phyloP scores from a whole-genome alignment of 2,113 vertebrate species.

The Oryzias celebensis region DNA sequence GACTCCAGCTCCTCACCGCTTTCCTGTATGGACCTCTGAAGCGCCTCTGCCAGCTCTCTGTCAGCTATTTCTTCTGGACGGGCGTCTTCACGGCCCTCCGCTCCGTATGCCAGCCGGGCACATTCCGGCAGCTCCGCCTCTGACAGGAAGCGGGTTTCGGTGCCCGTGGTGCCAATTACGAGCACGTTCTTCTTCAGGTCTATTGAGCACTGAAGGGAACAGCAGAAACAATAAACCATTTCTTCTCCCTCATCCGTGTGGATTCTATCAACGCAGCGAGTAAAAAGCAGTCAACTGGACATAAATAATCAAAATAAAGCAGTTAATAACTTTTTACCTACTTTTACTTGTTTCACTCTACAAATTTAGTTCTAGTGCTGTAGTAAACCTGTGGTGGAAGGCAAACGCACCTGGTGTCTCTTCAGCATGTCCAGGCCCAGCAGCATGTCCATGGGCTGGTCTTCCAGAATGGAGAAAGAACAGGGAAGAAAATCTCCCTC shows the following conservation, averaged over 20 bases:
- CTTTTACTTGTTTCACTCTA: no score
- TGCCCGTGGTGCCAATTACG: slow-evolving; percentile 93
- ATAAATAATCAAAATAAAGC: no score
- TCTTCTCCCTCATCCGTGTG: no score
- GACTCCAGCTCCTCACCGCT: slow-evolving; percentile 79
- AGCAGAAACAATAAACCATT: neutral
- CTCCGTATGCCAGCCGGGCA: slow-evolving; percentile 89
- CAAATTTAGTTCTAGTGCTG: neutral
- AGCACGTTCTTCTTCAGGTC: slow-evolving; percentile 96
- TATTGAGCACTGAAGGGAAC: slow-evolving; percentile 86
- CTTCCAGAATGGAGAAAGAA: slow-evolving; percentile 97
- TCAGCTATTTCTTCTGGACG: slow-evolving; percentile 91
- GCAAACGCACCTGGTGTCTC: slow-evolving; percentile 88
- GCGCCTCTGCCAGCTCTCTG: slow-evolving; percentile 92
- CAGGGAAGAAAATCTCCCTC: slow-evolving; percentile 96
- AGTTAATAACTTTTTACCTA: no score
- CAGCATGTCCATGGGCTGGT: slow-evolving; percentile 99
- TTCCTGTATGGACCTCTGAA: slow-evolving; percentile 95
- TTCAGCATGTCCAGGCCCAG: slow-evolving; percentile 98
- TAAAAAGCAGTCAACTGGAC: no score
- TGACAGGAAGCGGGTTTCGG: slow-evolving; percentile 90
- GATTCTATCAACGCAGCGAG: no score
- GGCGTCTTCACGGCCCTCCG: slow-evolving; percentile 84
- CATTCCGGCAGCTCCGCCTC: slow-evolving; percentile 95
- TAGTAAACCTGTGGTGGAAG: slow-evolving; percentile 2